A percentile compares a stretch with the other conserved stretches of the same genome.
Evolutionary conservation across 2,797 vertebrate genomes (phyloP).

Genomic region (Bovichtus diacanthus): DNA sequence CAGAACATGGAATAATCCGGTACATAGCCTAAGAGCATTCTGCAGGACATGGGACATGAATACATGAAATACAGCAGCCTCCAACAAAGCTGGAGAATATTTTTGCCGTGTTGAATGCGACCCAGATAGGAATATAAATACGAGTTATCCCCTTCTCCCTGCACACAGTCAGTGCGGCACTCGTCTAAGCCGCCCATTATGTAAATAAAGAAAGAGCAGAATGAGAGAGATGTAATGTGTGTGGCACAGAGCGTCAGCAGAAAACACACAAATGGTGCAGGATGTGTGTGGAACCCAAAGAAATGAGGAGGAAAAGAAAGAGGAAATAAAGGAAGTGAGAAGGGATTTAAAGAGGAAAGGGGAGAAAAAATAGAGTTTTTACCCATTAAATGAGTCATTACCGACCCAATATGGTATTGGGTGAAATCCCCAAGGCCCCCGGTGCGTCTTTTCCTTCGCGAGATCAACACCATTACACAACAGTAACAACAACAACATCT

Average conservation of each 20-base stretch:
- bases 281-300: conserved; percentile 11
- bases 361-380: conserved; percentile 13
- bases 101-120: conserved; percentile 49
- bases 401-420: conserved; percentile 51
- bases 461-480: conserved; percentile 80
- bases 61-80: conserved; percentile 49
- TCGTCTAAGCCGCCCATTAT: conserved; percentile 64
- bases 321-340: conserved; percentile 2
- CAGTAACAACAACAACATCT: conserved; percentile 54
- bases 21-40: conserved; percentile 46
- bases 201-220: conserved; percentile 56
- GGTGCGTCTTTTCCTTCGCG: conserved; percentile 59
- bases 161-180: conserved; percentile 41
- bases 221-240: conserved; percentile 37
- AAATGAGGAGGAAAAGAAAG: background rate
- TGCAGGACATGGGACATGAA: conserved; percentile 53
- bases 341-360: background rate
- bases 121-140: conserved; percentile 64
- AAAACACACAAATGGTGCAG: conserved; percentile 34
- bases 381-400: conserved; percentile 73
- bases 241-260: conserved; percentile 17
- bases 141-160: conserved; percentile 47
- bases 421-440: conserved; percentile 63
- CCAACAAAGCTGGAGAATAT: conserved; percentile 53
- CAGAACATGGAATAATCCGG: conserved; percentile 50